phyloP scores from a whole-genome alignment of 2,888 invertebrate species.

The Eledone cirrhosa region DNA sequence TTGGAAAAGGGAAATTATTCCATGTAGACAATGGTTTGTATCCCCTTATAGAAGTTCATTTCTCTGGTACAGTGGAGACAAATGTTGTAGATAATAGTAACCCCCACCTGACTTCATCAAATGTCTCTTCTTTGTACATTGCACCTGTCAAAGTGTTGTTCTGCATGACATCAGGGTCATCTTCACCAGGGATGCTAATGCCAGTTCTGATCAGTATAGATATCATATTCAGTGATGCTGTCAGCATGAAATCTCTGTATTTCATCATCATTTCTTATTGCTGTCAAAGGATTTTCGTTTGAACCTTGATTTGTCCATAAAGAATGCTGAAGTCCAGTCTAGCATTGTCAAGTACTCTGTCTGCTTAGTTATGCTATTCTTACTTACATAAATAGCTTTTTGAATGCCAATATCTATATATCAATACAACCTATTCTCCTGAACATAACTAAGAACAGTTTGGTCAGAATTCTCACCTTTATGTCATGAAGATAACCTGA shows the following conservation, averaged over 20 bases:
- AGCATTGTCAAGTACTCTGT: constrained; percentile 9
- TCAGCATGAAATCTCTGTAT: constrained; percentile 22
- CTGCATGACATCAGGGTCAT: constrained; percentile 26
- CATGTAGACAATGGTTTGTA: constrained; percentile 15
- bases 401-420: too few relatives aligned
- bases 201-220: constrained; percentile 1
- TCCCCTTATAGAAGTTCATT: constrained; percentile 7
- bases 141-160: constrained; percentile 25
- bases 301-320: constrained; percentile 19
- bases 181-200: constrained; percentile 16
- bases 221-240: constrained; percentile 25
- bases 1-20: too few relatives aligned
- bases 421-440: constrained; percentile 19
- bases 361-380: neutral
- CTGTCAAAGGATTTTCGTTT: constrained; percentile 19
- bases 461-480: constrained; percentile 25
- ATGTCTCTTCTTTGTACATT: constrained; percentile 22
- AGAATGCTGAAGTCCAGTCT: constrained; percentile 14
- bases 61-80: constrained; percentile 14
- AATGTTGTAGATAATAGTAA: neutral
- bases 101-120: neutral
- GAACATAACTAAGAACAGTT: constrained; percentile 21
- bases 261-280: constrained; percentile 14
- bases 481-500: constrained; percentile 16
- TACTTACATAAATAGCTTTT: too few relatives aligned